Evolutionary conservation across 2,113 vertebrate species (phyloP), one percentile per base, ranked within the genome.

Genomic region (Indri indri): DNA sequence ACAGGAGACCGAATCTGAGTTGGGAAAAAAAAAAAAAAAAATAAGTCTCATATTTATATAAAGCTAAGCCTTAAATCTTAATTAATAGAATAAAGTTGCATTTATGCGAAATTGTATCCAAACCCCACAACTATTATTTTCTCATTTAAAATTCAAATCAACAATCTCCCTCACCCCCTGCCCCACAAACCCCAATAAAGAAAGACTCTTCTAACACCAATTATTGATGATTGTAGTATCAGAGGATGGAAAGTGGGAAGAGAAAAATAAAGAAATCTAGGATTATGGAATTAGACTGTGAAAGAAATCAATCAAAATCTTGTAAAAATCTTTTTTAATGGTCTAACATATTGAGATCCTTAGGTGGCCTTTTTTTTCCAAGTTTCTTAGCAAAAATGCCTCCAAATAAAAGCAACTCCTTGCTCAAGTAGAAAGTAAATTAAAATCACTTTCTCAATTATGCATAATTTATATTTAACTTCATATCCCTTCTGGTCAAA

Each of bases 371-470:
- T 65, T 93, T 74, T 52, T 76, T 20, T 27, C 12, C 27, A 52
- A 52, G 10, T 40, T 66, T 32, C 45, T 80, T 73, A 94, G 42
- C 40, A 90, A 84, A 96, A 92, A 84, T 45, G 14, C 1, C n/a
- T 61, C 88, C 66, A 91, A 66, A 50, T 63, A 90, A 91, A 93
- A 87, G 50, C 23, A 92, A 88, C 23, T 87, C 27, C 22, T 80
- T 82, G 10, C 30, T 96, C 34, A 54, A 91, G 34, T 70, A 85
- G 85, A 94, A 97, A 89, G 57, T 45, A 93, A 68, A 66, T 65
- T 37, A 76, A 81, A 74, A 63, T 80, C 74, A 92, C 32, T 80
- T 85, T 82, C 65, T 68, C 5, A 54, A 80, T 93, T 76, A 47
- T 76, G 16, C 61, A 71, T 81, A 81, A 82, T 79, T 77, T 76